Evolutionary conservation across 1,140 invertebrate genomes (phyloP).

Genomic region (Drosophila insularis): DNA sequence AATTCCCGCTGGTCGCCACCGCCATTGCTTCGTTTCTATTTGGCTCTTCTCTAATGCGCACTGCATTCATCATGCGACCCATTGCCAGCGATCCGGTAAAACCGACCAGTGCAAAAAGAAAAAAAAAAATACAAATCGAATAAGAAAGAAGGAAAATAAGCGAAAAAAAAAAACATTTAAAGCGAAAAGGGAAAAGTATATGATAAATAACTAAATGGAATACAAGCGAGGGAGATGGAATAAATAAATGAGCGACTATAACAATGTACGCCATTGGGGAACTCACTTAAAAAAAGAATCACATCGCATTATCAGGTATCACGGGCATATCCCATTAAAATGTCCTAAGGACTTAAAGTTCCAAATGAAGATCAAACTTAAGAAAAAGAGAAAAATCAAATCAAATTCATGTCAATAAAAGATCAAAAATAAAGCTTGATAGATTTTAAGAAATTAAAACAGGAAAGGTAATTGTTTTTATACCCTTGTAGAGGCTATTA

Average conservation of each 20-base stretch:
- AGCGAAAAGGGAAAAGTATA: conserved; percentile 42
- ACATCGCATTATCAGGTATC: no score
- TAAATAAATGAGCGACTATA: conserved; percentile 11
- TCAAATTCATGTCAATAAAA: no score
- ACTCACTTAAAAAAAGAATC: no score
- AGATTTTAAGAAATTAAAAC: no score
- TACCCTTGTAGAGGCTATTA: no score
- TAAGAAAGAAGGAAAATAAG: conserved; percentile 46
- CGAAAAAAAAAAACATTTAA: conserved; percentile 37
- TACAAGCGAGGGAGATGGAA: background rate
- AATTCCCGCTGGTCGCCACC: conserved; percentile 54
- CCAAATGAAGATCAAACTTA: no score
- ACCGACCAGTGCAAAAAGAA: conserved; percentile 54
- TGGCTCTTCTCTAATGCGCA: conserved; percentile 61
- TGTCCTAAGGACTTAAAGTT: no score
- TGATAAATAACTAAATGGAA: conserved; percentile 11
- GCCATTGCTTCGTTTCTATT: background rate
- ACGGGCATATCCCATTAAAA: no score
- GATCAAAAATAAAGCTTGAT: no score
- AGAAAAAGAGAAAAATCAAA: no score
- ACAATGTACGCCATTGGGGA: conserved; percentile 9
- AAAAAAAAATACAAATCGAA: conserved; percentile 58
- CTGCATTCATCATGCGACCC: conserved; percentile 77
- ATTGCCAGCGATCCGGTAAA: conserved; percentile 46
- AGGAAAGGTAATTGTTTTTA: no score